phyloP scores from a whole-genome alignment of 2,797 vertebrate genomes.

The Sitta carolinensis region DNA sequence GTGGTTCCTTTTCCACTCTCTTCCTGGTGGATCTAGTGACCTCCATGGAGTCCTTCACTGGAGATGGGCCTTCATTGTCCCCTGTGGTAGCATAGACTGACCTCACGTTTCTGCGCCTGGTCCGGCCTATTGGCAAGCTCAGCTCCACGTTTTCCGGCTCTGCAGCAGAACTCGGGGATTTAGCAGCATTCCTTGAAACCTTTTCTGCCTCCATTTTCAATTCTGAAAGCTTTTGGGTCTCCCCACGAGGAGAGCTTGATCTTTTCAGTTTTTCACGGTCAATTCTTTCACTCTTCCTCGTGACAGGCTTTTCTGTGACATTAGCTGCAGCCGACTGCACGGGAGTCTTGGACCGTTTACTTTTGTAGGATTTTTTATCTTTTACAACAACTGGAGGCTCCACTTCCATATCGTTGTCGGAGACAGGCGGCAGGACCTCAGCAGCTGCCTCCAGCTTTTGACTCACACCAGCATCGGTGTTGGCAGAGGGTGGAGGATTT shows the following conservation, averaged over 20 bases:
- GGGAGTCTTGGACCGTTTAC: slow-evolving; percentile 86
- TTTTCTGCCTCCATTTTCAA: slow-evolving; percentile 76
- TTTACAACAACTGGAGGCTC: slow-evolving; percentile 80
- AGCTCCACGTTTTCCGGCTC: slow-evolving; percentile 87
- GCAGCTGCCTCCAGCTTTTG: slow-evolving; percentile 76
- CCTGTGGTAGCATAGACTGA: slow-evolving; percentile 92
- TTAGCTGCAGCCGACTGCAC: slow-evolving; percentile 70
- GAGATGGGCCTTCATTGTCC: slow-evolving; percentile 84
- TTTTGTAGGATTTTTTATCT: slow-evolving; percentile 88
- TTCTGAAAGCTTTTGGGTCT: slow-evolving; percentile 80
- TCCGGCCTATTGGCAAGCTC: slow-evolving; percentile 85
- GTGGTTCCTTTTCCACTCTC: slow-evolving; percentile 87
- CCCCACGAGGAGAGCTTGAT: slow-evolving; percentile 88
- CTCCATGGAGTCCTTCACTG: slow-evolving; percentile 84
- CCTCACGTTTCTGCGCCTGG: slow-evolving; percentile 91
- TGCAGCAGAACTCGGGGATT: slow-evolving; percentile 84
- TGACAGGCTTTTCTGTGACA: slow-evolving; percentile 86
- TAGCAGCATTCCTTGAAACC: slow-evolving; percentile 84
- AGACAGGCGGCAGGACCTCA: slow-evolving; percentile 78
- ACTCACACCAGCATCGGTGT: slow-evolving; percentile 15
- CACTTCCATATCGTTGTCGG: slow-evolving; percentile 81
- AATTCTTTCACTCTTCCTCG: slow-evolving; percentile 94
- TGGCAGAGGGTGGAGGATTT: slow-evolving; percentile 1
- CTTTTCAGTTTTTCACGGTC: slow-evolving; percentile 94
- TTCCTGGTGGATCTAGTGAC: slow-evolving; percentile 89